Percentiles rank a stretch among this genome's conserved stretches.
phyloP scores from a whole-genome alignment of 1,140 invertebrate genomes.

The Lepidostoma basale region DNA sequence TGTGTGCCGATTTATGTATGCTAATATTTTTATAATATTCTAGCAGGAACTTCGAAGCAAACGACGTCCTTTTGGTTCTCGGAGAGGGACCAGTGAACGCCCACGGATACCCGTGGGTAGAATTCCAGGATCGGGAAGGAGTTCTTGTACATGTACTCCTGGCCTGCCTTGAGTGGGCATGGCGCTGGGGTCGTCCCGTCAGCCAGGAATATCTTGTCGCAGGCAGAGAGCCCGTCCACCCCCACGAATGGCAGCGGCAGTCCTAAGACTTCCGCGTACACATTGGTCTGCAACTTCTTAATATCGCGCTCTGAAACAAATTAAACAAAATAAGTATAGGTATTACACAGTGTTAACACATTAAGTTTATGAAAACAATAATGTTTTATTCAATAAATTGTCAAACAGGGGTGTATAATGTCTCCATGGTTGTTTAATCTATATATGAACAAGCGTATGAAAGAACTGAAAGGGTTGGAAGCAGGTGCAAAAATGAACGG shows the following conservation, averaged over 20 bases:
- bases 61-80: conserved; percentile 58
- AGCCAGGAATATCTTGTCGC: conserved; percentile 65
- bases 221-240: conserved; percentile 73
- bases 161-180: conserved; percentile 71
- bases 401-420: too few relatives aligned
- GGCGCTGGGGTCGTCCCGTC: conserved; percentile 62
- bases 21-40: conserved; percentile 61
- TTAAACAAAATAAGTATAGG: too few relatives aligned
- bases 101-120: conserved; percentile 71
- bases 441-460: too few relatives aligned
- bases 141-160: conserved; percentile 72
- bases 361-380: too few relatives aligned
- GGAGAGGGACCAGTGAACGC: conserved; percentile 67
- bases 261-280: conserved; percentile 65
- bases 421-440: too few relatives aligned
- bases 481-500: too few relatives aligned
- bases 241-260: conserved; percentile 75
- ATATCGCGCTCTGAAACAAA: conserved; percentile 54
- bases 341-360: too few relatives aligned
- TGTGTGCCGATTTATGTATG: too few relatives aligned
- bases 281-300: conserved; percentile 59
- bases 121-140: conserved; percentile 68
- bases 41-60: conserved; percentile 72
- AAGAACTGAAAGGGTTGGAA: too few relatives aligned
- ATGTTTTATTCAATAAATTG: too few relatives aligned